Evolutionary conservation across 2,888 invertebrate species (phyloP).

Genomic region (Lampropteryx suffumata): DNA sequence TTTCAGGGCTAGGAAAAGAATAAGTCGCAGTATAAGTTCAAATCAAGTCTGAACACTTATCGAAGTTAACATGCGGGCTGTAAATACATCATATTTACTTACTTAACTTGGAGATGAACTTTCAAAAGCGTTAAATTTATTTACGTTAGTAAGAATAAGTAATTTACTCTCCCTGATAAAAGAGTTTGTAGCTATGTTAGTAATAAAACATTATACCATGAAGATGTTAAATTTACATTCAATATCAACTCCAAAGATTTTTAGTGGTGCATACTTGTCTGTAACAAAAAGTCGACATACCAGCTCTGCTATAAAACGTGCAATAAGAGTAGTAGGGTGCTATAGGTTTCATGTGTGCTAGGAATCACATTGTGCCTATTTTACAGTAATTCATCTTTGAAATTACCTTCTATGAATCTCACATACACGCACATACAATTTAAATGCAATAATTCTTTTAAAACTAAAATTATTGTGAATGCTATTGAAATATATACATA

Average conservation of each 20-base stretch:
- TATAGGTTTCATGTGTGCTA: constrained; percentile 40
- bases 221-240: constrained; percentile 42
- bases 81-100: constrained; percentile 30
- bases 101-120: constrained; percentile 57
- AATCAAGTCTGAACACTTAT: constrained; percentile 19
- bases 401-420: no score
- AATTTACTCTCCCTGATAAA: no score
- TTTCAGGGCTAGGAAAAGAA: constrained; percentile 46
- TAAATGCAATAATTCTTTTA: no score
- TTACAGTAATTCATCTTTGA: constrained; percentile 12
- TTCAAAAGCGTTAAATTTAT: constrained; percentile 38
- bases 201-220: no score
- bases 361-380: constrained; percentile 7
- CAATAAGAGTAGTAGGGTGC: constrained; percentile 53
- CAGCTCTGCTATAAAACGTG: constrained; percentile 59
- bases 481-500: no score
- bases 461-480: no score
- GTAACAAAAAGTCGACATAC: constrained; percentile 62
- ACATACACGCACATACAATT: no score
- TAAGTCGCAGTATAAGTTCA: neutral
- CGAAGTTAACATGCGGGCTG: constrained; percentile 4
- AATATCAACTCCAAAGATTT: constrained; percentile 55
- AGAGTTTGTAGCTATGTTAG: no score
- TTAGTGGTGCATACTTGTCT: constrained; percentile 52
- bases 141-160: no score